phyloP scores from a whole-genome alignment of 2,888 invertebrate genomes.

The Geophilus truncorum region DNA sequence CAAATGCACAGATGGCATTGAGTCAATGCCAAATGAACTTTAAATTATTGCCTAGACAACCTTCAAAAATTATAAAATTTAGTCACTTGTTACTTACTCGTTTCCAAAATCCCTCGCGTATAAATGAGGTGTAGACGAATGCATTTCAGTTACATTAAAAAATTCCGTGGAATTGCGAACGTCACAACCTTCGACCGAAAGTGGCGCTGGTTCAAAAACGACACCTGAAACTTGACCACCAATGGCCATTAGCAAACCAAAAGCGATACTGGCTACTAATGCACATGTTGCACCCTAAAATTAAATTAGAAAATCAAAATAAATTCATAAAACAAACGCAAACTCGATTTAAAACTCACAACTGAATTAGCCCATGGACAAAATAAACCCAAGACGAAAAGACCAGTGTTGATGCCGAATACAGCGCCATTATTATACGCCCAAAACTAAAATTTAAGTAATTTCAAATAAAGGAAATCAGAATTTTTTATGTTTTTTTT shows the following conservation, averaged over 20 bases:
- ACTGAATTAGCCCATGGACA: conserved; percentile 79
- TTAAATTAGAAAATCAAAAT: not conserved
- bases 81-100: not conserved
- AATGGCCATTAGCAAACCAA: not conserved
- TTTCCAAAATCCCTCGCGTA: not conserved
- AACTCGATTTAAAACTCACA: conserved; percentile 50
- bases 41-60: too few species aligned
- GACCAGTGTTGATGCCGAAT: conserved; percentile 77
- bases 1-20: not conserved
- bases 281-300: not conserved
- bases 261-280: not conserved
- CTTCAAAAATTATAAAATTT: too few species aligned
- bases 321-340: not conserved
- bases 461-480: not conserved
- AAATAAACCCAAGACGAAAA: conserved; percentile 82
- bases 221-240: not conserved
- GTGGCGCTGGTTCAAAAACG: not conserved
- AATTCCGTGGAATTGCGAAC: not conserved
- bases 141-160: not conserved
- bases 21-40: too few species aligned
- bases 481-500: too few species aligned
- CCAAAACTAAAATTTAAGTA: not conserved
- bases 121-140: not conserved
- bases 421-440: conserved; percentile 77
- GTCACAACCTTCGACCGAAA: not conserved